These are phyloP conservation scores for Lindbergichthys nudifrons DNA, from an alignment of 2,797 vertebrate species.

Conservation along the genomic window DNA sequence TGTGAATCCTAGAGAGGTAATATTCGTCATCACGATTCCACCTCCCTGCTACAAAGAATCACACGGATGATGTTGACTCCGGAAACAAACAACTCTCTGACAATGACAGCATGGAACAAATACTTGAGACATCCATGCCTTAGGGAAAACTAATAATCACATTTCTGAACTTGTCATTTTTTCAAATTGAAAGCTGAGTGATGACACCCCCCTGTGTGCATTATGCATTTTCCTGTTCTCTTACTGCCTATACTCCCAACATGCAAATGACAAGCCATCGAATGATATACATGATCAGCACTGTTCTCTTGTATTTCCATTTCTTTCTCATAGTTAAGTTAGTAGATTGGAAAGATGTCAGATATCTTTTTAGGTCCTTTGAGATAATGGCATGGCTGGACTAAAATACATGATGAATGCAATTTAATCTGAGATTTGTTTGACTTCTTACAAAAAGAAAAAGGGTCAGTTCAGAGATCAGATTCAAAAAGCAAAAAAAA, in stretches of 20 bases:
- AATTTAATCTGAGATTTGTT: background rate
- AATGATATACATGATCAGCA: no score
- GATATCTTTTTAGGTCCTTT: background rate
- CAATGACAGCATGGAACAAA: conserved; percentile 24
- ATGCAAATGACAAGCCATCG: conserved; percentile 1
- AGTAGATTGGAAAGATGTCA: conserved; percentile 12
- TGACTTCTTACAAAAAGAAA: background rate
- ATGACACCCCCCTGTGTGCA: conserved; percentile 1
- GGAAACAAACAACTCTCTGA: background rate
- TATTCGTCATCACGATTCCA: conserved; percentile 23
- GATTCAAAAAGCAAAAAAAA: no score
- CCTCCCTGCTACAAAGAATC: conserved; percentile 41
- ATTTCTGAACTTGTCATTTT: conserved; percentile 25
- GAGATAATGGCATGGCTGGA: background rate
- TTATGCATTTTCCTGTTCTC: conserved; percentile 5
- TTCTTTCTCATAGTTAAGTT: conserved; percentile 12
- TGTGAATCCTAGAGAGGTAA: conserved; percentile 32
- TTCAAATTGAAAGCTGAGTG: conserved; percentile 26
- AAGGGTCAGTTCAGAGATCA: background rate
- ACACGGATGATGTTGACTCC: conserved; percentile 18
- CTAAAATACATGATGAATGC: background rate
- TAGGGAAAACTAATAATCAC: conserved; percentile 11
- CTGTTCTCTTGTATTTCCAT: no score
- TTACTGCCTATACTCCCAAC: background rate
- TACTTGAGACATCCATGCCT: background rate